Base-by-base conservation (phyloP, 2,888 invertebrate genomes). In the Lepidochitona cinerea region DNA sequence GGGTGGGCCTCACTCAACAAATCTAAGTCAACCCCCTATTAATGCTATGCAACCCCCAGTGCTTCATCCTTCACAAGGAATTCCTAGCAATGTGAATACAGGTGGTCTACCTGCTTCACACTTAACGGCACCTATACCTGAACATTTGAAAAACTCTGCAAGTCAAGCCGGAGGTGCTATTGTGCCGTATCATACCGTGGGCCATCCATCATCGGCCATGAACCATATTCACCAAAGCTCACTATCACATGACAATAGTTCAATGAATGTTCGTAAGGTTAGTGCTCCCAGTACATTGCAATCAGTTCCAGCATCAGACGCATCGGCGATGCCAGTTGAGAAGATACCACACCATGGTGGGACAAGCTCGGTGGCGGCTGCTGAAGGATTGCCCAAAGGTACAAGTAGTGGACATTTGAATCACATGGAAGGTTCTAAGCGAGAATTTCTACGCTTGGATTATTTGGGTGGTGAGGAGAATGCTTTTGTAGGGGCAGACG, bases 21-120 rank as follows among this genome's bases (percentile, higher is more conserved):
- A 9, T 18, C 41, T 18, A 18, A 59, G 29, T 59, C 59, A 59
- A 26, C 1, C 59, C 32, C 59, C 59, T 59, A 23, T 29, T 32
- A 59, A 29, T 26, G 7, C 59, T 59, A 59, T 59, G 59, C 59
- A 59, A 59, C 59, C 59, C 59, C 26, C 59, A 23, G 59, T 59
- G 29, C 12, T 54, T 54, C 54, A 54, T 23, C 9, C 54, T 9
- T 54, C 54, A 7, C 59, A 59, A 26, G 59, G 59, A 59, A 59
- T 59, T 59, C 23, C 32, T 29, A 23, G 59, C 12, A 32, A 59
- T 2, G 23, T 29, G 26, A 59, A 59, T 59, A 29, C 32, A 2
- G 59, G 59, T 29, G 59, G 59, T 23, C 29, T 59, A 32, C 23
- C 59, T 4, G 23, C 59, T 14, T 59, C 59, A 14, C 59, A 59